Evolutionary conservation across 2,797 vertebrate genomes (phyloP), one percentile per base, ranked within the genome.

Genomic region (Falco peregrinus): DNA sequence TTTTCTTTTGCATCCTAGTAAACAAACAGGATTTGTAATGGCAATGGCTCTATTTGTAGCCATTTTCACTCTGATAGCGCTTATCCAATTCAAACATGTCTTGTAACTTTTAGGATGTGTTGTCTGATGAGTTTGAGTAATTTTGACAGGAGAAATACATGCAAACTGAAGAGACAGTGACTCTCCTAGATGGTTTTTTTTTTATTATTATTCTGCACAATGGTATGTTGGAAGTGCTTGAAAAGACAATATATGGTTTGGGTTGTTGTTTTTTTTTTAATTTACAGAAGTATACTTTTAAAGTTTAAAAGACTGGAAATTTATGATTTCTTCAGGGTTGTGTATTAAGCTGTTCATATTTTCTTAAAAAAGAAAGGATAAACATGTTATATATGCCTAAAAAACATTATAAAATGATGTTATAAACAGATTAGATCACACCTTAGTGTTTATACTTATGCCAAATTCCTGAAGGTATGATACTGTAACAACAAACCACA

Each of bases 391-490:
- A 54, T 63, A 76, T 48, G 47, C 35, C 75, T 92, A 85, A 77
- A 48, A 89, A 91, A 76, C 50, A 84, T 65, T 75, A 85, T 54
- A 79, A 90, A 87, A 75, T 74, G 59, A 79, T n/a, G n/a, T 87
- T 91, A 83, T 81, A 96, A 96, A 94, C 75, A 97, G 48, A 94
- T 86, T 79, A 94, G 54, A 82, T 94, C 90, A 96, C 41, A 17
- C 35, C 47, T 90, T 39, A 86, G 39, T 78, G 64, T 94, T 97
- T 95, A 91, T 84, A 85, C 78, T 91, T 86, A 71, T 73, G 95
- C 84, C 89, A 96, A 95, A 93, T 85, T 96, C 92, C 95, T 95
- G 83, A 95, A 93, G 88, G 92, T 92, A 95, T 89, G 79, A 94
- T 78, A 80, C 69, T 84, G 63, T 69, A 86, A 91, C 75, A 96